phyloP scores from a whole-genome alignment of 1,140 invertebrate species.

The Bombus breviceps region DNA sequence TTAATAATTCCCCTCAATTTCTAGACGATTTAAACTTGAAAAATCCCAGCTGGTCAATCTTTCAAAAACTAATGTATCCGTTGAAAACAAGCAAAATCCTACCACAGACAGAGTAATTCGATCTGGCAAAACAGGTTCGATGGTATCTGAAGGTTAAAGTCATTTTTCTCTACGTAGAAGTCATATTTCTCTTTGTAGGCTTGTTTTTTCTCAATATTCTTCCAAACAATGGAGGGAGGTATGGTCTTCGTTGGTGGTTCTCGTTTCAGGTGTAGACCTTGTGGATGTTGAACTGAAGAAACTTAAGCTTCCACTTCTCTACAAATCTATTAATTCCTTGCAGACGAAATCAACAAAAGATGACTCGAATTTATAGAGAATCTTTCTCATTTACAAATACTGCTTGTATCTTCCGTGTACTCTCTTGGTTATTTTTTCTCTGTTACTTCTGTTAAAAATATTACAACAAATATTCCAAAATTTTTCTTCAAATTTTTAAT shows the following conservation, averaged over 20 bases:
- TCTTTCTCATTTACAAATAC: not conserved
- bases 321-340: not conserved
- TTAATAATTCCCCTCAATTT: not conserved
- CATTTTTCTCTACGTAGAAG: constrained; percentile 45
- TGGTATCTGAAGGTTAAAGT: constrained; percentile 38
- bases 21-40: not conserved
- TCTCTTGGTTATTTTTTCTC: too few species aligned
- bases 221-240: constrained; percentile 13
- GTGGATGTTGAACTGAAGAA: not conserved
- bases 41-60: not conserved
- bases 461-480: too few species aligned
- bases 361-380: not conserved
- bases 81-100: constrained; percentile 12
- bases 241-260: not conserved
- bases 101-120: constrained; percentile 30
- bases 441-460: too few species aligned
- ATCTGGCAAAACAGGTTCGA: constrained; percentile 58
- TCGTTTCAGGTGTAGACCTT: not conserved
- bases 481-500: too few species aligned
- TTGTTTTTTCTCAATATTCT: constrained; percentile 21
- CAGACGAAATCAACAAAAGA: not conserved
- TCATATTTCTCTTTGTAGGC: not conserved
- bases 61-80: not conserved
- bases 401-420: not conserved
- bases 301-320: constrained; percentile 4